A percentile compares a stretch with the other conserved stretches of the same genome.
Conservation (phyloP, 2,888 invertebrate genomes). For the Tridacna crocea region DNA sequence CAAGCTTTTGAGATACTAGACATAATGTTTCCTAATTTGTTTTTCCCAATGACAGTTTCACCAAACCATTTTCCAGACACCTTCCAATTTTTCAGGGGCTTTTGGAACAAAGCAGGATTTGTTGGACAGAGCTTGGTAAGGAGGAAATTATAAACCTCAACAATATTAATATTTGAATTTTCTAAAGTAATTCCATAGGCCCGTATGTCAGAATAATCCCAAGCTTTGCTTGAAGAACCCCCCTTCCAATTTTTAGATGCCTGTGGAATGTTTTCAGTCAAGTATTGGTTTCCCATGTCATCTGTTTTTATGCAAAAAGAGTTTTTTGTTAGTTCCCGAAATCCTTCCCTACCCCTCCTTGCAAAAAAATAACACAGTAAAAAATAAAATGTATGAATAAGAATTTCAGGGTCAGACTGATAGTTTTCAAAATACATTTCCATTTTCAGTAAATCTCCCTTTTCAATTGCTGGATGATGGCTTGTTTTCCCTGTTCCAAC, state of each 20-base stretch:
- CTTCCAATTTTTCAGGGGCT: slow-evolving; percentile 15
- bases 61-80: slow-evolving; percentile 1
- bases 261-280: slow-evolving; percentile 9
- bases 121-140: neutral
- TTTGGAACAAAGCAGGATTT: slow-evolving; percentile 14
- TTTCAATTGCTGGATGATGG: slow-evolving; percentile 21
- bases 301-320: slow-evolving; percentile 16
- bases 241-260: slow-evolving; percentile 26
- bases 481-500: neutral
- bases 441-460: neutral
- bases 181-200: slow-evolving; percentile 7
- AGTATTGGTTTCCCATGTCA: slow-evolving; percentile 21
- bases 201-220: slow-evolving; percentile 14
- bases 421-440: slow-evolving; percentile 7
- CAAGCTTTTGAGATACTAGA: slow-evolving; percentile 14
- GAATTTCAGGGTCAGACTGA: neutral
- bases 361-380: slow-evolving; percentile 28
- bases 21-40: slow-evolving; percentile 25
- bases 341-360: slow-evolving; percentile 23
- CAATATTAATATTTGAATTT: slow-evolving; percentile 14
- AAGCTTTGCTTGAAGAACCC: slow-evolving; percentile 17
- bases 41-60: slow-evolving; percentile 8
- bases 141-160: slow-evolving; percentile 15
- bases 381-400: slow-evolving; percentile 22
- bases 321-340: neutral